Percentiles rank a stretch among this genome's conserved stretches.
These are phyloP conservation scores for Orthonychiurus folsomi DNA, from an alignment of 2,888 invertebrate species.

Conservation along the genomic window DNA sequence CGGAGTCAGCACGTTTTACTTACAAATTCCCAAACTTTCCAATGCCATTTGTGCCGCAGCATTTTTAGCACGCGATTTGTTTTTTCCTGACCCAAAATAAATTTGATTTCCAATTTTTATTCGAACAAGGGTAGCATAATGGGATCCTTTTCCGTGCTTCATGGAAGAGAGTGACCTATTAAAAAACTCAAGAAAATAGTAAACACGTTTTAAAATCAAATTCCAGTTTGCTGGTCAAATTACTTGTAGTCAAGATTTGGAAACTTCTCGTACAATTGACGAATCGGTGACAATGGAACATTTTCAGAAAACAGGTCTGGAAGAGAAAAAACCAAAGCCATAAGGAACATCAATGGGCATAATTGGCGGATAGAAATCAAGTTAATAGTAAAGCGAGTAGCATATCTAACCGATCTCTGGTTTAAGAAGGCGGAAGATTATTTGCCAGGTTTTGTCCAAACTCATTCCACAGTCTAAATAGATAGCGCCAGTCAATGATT, in stretches of 20 bases:
- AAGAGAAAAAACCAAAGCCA: slow-evolving; percentile 33
- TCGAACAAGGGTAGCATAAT: neutral
- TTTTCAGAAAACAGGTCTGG: slow-evolving; percentile 63
- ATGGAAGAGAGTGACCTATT: neutral
- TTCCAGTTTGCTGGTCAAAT: no score
- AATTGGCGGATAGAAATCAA: slow-evolving; percentile 4
- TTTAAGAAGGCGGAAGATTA: slow-evolving; percentile 73
- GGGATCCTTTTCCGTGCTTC: neutral
- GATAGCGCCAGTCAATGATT: slow-evolving; percentile 84
- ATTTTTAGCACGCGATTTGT: neutral
- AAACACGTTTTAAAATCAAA: neutral
- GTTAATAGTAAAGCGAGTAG: neutral
- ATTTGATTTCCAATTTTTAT: neutral
- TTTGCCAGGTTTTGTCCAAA: slow-evolving; percentile 65
- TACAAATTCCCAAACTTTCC: no score
- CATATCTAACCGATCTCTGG: slow-evolving; percentile 64
- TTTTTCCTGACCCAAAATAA: neutral
- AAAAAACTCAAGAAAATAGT: no score
- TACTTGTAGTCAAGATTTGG: no score
- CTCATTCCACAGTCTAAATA: slow-evolving; percentile 72
- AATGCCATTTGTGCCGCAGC: neutral
- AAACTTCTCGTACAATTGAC: slow-evolving; percentile 66
- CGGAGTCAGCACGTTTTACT: no score
- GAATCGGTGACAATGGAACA: slow-evolving; percentile 84
- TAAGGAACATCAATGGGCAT: neutral